These are phyloP conservation scores for Temnothorax nylanderi DNA, from an alignment of 1,140 invertebrate genomes.

Conservation along the genomic window DNA sequence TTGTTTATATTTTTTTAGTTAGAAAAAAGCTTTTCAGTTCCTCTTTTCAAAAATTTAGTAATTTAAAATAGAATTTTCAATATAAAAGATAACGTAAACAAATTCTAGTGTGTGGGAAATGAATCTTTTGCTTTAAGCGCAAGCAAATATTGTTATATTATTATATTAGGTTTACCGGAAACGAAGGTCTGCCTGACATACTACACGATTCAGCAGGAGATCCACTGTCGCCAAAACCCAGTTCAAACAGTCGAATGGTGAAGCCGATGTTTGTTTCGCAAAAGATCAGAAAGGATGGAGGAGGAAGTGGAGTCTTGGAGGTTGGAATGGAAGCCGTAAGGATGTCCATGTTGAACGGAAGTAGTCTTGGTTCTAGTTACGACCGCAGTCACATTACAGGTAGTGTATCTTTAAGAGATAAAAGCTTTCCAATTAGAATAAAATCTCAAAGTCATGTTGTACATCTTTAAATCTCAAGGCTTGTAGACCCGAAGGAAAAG, in stretches of 20 bases:
- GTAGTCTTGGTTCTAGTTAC: conserved; percentile 88
- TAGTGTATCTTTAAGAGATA: conserved; percentile 40
- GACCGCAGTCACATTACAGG: conserved; percentile 92
- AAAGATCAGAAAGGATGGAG: conserved; percentile 84
- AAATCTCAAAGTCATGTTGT: neutral
- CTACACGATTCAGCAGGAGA: conserved; percentile 88
- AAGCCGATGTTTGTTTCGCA: conserved; percentile 79
- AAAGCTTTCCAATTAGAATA: neutral
- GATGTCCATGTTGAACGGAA: conserved; percentile 89
- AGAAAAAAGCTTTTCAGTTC: neutral
- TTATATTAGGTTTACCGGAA: conserved; percentile 83
- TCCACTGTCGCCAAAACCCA: conserved; percentile 86
- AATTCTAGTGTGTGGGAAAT: too few relatives aligned
- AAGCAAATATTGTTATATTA: conserved; percentile 72
- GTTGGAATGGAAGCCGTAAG: conserved; percentile 87
- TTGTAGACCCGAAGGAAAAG: neutral
- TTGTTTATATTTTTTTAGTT: neutral
- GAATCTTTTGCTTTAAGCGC: neutral
- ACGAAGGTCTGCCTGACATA: conserved; percentile 84
- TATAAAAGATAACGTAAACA: neutral
- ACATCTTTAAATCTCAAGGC: neutral
- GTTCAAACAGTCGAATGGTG: conserved; percentile 71
- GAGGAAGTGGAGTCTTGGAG: conserved; percentile 82
- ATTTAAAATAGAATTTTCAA: neutral
- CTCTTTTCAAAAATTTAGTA: neutral